Percentiles rank a stretch among this genome's conserved stretches.
phyloP scores from a whole-genome alignment of 2,888 invertebrate genomes.

The Schizaphis graminum region DNA sequence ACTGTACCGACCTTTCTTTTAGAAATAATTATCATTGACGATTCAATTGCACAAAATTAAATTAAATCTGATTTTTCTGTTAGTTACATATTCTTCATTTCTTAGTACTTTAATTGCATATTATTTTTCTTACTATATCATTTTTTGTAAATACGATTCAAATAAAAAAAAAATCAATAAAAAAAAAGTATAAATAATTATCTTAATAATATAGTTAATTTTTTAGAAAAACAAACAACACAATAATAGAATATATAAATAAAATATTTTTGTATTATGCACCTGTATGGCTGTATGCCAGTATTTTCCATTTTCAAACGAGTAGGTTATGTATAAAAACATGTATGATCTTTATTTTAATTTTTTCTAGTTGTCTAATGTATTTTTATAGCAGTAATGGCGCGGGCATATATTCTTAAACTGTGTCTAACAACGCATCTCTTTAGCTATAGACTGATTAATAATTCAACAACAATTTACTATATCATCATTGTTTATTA shows the following conservation, averaged over 20 bases:
- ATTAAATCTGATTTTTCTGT: not conserved
- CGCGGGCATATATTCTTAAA: not conserved
- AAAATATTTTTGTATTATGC: not conserved
- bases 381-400: conserved; percentile 17
- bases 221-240: not conserved
- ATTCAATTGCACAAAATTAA: conserved; percentile 25
- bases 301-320: not conserved
- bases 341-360: not conserved
- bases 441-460: not conserved
- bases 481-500: conserved; percentile 14
- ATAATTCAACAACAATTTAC: conserved; percentile 26
- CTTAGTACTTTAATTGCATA: not conserved
- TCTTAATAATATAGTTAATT: not conserved
- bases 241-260: not conserved
- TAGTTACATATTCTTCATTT: not conserved
- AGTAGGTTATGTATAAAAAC: not conserved
- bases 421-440: not conserved
- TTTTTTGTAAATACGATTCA: not conserved
- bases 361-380: not conserved
- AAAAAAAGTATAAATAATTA: not conserved
- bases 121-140: no score
- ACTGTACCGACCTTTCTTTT: not conserved
- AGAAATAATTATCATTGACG: conserved; percentile 24
- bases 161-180: not conserved
- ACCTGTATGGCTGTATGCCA: no score